Evolutionary conservation across 1,140 invertebrate species (phyloP), one percentile per base, ranked within the genome.

Genomic region (Lepidurus apus): DNA sequence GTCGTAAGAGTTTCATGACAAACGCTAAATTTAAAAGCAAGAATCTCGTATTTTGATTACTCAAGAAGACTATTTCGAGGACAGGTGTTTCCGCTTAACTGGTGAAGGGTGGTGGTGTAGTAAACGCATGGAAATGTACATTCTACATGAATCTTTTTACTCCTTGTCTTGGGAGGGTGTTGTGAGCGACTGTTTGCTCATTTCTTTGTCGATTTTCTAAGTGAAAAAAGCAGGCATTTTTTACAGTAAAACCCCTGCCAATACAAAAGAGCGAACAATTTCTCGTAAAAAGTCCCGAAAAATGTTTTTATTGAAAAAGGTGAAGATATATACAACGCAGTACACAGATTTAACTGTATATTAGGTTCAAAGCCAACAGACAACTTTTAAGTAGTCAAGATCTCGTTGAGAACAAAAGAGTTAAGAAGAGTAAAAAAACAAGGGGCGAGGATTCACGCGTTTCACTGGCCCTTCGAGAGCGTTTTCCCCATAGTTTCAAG

Each of bases 181-280:
- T 34, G 34, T 34, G 13, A 21, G 21, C 53, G 21, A 21, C 21
- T 65, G 53, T 65, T 65, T 65, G 17, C 53, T 65, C 21, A n/a
- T 13, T 65, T 65, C 17, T 65, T n/a, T 65, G 53, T 65, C 53
- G 53, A 65, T 65, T 65, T 65, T 65, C 53, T 65, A 65, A 65
- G 53, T 21, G 17, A 65, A 65, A 65, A 21, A n/a, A 21, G 17
- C 17, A 21, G 53, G 21, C 17, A 65, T 7, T 65, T 65, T 65
- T 65, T 65, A 65, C 53, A 65, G 53, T 65, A 65, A 65, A 65
- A 65, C 21, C 53, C 53, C 53, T 65, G 53, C 53, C 53, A 65
- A 65, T 65, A 65, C 53, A 65, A 65, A 65, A 65, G 53, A 65
- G 53, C n/a, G 13, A 65, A 65, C 53, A 47, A 47, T 11, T 47